Evolutionary conservation across 2,797 vertebrate genomes (phyloP).

Genomic region (Dryobates pubescens): DNA sequence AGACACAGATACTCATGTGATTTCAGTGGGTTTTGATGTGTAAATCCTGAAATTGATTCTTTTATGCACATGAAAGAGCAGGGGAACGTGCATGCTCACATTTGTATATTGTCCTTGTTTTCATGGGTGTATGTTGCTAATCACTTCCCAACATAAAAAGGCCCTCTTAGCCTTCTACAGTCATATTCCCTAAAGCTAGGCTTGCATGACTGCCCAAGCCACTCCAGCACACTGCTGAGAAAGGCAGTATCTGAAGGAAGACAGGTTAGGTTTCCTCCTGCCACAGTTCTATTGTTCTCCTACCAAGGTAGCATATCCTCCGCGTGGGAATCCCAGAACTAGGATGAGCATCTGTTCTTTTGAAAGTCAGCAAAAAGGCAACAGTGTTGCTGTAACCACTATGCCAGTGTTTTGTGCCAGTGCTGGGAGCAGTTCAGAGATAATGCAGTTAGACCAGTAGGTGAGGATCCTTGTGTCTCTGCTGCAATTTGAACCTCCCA

Average conservation of each 20-base stretch:
- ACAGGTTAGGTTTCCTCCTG: neutral
- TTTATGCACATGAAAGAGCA: neutral
- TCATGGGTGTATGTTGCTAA: neutral
- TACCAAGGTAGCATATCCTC: neutral
- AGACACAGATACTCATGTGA: neutral
- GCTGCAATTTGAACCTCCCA: neutral
- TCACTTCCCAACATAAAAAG: neutral
- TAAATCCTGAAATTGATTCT: neutral
- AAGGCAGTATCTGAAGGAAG: neutral
- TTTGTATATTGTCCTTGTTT: neutral
- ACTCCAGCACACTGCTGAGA: neutral
- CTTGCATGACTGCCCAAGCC: neutral
- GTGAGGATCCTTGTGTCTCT: neutral
- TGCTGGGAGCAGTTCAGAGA: neutral
- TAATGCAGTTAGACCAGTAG: rapidly evolving
- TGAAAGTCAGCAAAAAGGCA: neutral
- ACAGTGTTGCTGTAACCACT: neutral
- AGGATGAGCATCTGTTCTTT: neutral
- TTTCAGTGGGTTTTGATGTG: neutral
- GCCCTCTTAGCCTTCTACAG: neutral
- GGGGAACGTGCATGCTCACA: neutral
- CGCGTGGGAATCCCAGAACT: neutral
- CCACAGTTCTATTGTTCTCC: neutral
- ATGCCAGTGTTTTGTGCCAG: rapidly evolving
- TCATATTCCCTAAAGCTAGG: neutral